Evolutionary conservation across 2,797 vertebrate species (phyloP), one percentile per base, ranked within the genome.

Genomic region (Eremophila alpestris): DNA sequence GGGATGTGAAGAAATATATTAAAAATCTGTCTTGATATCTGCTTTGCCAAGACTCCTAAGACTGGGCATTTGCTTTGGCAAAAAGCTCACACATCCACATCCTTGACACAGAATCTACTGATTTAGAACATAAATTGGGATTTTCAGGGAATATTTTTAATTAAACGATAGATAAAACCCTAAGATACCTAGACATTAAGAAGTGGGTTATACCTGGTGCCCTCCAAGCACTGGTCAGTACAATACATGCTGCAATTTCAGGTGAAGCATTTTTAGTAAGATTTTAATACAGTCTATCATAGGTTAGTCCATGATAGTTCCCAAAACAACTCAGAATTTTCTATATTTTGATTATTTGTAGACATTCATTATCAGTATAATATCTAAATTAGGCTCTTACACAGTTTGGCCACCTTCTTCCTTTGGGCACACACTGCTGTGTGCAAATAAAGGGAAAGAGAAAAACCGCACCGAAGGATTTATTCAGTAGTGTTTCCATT

Each of bases 401-500:
- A 4, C 48, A 30, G 8, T 41, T 65, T 51, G 17, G 11, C 30
- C 74, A 23, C 34, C 7, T n/a, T 73, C 23, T 24, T 68, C 51
- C 13, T 81, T 75, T 74, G 62, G 24, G 34, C n/a, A 7, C 5
- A 5, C 19, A 40, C 10, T 22, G 16, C 29, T 74, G 5, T 29
- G 23, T 30, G 45, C 24, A 73, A 75, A 65, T 49, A 56, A n/a
- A 79, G 46, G 30, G 21, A 60, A 80, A 43, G 17, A 36, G 29
- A 62, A 90, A 80, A 85, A 8, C 21, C 52, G 12, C 3, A 13
- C 34, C 5, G 0, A 86, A 62, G 69, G 12, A 78, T 78, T 65
- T 95, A 30, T 83, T 68, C 78, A 36, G 92, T 91, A 96, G 17
- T 46, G 5, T 70, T 94, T 96, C 68, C 22, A 17, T 90, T 83